Base-by-base conservation (phyloP, 2,113 vertebrate species). In the Jacana jacana region DNA sequence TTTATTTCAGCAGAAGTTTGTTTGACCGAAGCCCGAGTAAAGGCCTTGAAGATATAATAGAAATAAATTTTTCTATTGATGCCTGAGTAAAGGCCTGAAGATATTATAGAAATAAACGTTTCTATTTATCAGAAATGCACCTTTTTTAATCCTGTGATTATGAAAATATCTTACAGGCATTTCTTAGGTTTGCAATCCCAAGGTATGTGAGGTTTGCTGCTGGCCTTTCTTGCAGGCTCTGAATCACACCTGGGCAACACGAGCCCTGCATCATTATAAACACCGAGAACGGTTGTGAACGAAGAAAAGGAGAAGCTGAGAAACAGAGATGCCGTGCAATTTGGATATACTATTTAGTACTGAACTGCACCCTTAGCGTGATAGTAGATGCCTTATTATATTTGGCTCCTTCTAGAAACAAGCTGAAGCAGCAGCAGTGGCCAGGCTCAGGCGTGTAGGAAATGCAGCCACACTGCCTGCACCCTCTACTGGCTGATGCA, bases 401-500 rank as follows among this genome's bases (percentile, higher is more conserved):
- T 75, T 71, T 37, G 20, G 17, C 24, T 30, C n/a, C 24, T 28
- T 37, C 33, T 16, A 12, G 58, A 13, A 86, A 58, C 12, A 27
- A 55, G 65, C 79, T 61, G 66, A 37, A 92, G 73, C 69, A 44
- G 86, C 76, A 55, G 69, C 40, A 3, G 81, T 3, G 48, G 31
- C 87, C 23, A 39, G 86, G 86, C 92, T 93, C 82, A 63, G 57
- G 88, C 63, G 1, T n/a, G 44, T 66, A 60, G 69, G 71, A 33
- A 73, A 88, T 9, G 92, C 92, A 84, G 85, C 86, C 77, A 87
- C 92, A 33, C 33, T 91, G 60, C 5, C 85, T 96, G 92, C 95
- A 84, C 97, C 96, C 97, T 98, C 97, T 98, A 51, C 96, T 96
- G 96, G 94, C 49, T 70, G 35, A 73, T 76, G 60, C 5, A 14